These are phyloP conservation scores for Drosophila mercatorum DNA, from an alignment of 2,888 invertebrate genomes.

Conservation along the genomic window DNA sequence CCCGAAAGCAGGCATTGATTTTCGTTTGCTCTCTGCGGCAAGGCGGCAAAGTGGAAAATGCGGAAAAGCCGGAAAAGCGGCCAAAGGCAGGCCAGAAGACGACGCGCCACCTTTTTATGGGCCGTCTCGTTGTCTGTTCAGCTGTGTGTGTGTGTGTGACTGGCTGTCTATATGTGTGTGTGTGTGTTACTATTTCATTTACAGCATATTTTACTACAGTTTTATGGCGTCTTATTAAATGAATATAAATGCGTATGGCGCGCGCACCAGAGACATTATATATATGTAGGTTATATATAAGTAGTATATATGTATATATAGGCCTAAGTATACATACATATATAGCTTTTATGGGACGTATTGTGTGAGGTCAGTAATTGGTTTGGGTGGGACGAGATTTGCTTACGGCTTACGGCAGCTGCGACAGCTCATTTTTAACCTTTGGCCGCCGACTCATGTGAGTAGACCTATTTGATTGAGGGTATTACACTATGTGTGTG, in stretches of 20 bases:
- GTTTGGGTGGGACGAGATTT: neutral
- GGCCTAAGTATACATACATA: neutral
- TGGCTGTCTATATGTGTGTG: slow-evolving; percentile 15
- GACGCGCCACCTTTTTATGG: slow-evolving; percentile 67
- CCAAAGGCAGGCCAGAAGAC: slow-evolving; percentile 30
- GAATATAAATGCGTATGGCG: slow-evolving; percentile 72
- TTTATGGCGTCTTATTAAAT: slow-evolving; percentile 81
- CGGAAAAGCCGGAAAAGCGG: slow-evolving; percentile 9
- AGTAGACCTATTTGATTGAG: slow-evolving; percentile 59
- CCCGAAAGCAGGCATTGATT: slow-evolving; percentile 64
- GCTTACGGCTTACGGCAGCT: slow-evolving; percentile 7
- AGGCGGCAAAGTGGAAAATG: slow-evolving; percentile 13
- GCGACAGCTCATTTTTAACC: slow-evolving; percentile 34
- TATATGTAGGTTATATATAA: slow-evolving; percentile 11
- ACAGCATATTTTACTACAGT: slow-evolving; percentile 78
- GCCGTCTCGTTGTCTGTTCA: slow-evolving; percentile 51
- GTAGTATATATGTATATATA: neutral
- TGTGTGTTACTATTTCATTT: slow-evolving; percentile 75
- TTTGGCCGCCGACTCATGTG: slow-evolving; percentile 49
- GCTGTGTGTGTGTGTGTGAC: slow-evolving; percentile 14
- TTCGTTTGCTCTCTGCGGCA: slow-evolving; percentile 39
- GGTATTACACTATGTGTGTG: slow-evolving; percentile 12
- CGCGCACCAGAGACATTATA: slow-evolving; percentile 10
- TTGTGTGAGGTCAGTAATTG: slow-evolving; percentile 55
- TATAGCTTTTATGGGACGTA: slow-evolving; percentile 3